A percentile compares a stretch with the other conserved stretches of the same genome.
Evolutionary conservation across 2,888 invertebrate genomes (phyloP).

Genomic region (Bellardia pandia): DNA sequence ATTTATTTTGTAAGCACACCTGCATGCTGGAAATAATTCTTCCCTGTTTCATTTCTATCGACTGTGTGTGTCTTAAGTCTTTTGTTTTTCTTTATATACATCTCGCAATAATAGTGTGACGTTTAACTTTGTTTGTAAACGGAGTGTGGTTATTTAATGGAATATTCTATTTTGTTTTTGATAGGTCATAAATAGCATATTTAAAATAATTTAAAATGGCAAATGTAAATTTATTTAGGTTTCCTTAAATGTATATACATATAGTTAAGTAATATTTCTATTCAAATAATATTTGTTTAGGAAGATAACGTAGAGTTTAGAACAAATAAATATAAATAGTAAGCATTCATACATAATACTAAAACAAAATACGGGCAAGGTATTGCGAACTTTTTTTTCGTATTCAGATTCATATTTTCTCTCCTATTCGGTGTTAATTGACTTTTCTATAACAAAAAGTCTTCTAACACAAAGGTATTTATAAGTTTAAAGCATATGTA

Average conservation of each 20-base stretch:
- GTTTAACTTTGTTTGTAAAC: background rate
- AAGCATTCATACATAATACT: too few relatives aligned
- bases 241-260: background rate
- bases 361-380: too few relatives aligned
- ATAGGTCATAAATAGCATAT: constrained; percentile 3
- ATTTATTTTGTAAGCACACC: constrained; percentile 67
- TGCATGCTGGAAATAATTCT: constrained; percentile 52
- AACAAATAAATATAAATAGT: too few relatives aligned
- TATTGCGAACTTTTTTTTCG: too few relatives aligned
- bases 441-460: too few relatives aligned
- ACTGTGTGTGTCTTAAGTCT: constrained; percentile 37
- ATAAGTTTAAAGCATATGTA: too few relatives aligned
- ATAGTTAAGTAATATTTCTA: too few relatives aligned
- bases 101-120: background rate
- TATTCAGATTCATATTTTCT: too few relatives aligned
- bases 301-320: too few relatives aligned
- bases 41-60: constrained; percentile 7
- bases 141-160: constrained; percentile 15
- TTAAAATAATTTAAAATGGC: constrained; percentile 18
- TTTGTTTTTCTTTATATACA: constrained; percentile 11
- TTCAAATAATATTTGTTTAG: too few relatives aligned
- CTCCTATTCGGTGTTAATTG: too few relatives aligned
- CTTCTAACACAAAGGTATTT: too few relatives aligned
- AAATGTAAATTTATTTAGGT: constrained; percentile 3
- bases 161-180: constrained; percentile 12